Base-by-base conservation (phyloP, 1,140 invertebrate species). In the Leptopilina boulardi region DNA sequence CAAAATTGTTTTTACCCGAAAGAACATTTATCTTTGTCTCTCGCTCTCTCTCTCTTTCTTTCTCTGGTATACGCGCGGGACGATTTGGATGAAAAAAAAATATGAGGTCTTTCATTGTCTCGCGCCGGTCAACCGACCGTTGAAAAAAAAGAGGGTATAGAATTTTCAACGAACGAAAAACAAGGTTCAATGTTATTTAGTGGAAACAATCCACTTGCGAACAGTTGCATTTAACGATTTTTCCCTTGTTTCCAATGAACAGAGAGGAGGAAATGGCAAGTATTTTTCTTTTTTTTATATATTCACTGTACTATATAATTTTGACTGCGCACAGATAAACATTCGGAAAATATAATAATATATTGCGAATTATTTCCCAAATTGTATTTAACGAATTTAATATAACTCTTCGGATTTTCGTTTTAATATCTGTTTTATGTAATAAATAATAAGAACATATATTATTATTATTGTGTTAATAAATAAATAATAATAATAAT, bases 171-270 rank as follows among this genome's bases (percentile, higher is more conserved):
- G 5, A 26, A 66, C 56, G 21, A 66, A 66, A 66, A 66, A 66
- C 56, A 66, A 66, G 23, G 21, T 66, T 66, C 23, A 66, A 66
- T 66, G 56, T 66, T 66, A 66, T 66, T 66, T 66, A 66, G 21
- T 66, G 56, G 21, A 66, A 66, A 66, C 23, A 66, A 66, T 30
- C 56, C 56, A 30, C 56, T 66, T 30, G 23, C 23, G 21, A 66
- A 66, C 23, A 30, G 56, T 66, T 13, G 56, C 23, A 66, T 66
- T 66, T 66, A 66, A 66, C 56, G 23, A 66, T 66, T 66, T n/a
- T 66, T 66, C 56, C 23, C 56, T 66, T 66, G 56, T 66, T 66
- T 66, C 23, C 56, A 66, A 66, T 30, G 11, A 23, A 66, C 21
- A 30, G 21, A 4, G 34, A 4, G 34, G 34, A 21, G 23, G 5